phyloP scores from a whole-genome alignment of 2,797 vertebrate species.

The Rhinophrynus dorsalis region DNA sequence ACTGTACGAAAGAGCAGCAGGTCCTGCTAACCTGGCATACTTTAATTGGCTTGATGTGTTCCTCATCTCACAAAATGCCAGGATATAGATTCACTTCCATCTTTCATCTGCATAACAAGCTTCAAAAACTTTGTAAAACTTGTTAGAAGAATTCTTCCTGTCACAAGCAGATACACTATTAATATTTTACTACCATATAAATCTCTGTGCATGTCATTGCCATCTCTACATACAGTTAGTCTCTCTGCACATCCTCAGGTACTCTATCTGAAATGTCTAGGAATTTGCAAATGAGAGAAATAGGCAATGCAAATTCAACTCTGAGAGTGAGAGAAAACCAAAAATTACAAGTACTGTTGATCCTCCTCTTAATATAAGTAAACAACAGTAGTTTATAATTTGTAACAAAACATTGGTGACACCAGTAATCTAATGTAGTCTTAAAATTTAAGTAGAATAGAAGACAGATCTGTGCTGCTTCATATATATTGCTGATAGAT shows the following conservation, averaged over 20 bases:
- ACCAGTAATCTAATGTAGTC: too few species aligned
- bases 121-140: conserved; percentile 11
- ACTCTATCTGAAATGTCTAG: background rate
- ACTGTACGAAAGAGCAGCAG: background rate
- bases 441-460: too few species aligned
- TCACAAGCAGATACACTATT: conserved; percentile 5
- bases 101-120: conserved; percentile 6
- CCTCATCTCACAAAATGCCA: conserved; percentile 3
- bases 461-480: too few species aligned
- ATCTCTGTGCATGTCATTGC: background rate
- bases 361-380: too few species aligned
- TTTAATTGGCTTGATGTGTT: conserved; percentile 26
- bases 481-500: too few species aligned
- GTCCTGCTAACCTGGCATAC: background rate
- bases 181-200: background rate
- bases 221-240: background rate
- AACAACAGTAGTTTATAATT: too few species aligned
- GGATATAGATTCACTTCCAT: background rate
- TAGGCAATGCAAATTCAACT: too few species aligned
- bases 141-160: background rate
- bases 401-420: too few species aligned
- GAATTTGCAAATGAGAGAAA: too few species aligned
- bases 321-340: too few species aligned
- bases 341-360: too few species aligned
- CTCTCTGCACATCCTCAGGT: background rate